Evolutionary conservation across 2,888 invertebrate species (phyloP).

Genomic region (Thera obeliscata): DNA sequence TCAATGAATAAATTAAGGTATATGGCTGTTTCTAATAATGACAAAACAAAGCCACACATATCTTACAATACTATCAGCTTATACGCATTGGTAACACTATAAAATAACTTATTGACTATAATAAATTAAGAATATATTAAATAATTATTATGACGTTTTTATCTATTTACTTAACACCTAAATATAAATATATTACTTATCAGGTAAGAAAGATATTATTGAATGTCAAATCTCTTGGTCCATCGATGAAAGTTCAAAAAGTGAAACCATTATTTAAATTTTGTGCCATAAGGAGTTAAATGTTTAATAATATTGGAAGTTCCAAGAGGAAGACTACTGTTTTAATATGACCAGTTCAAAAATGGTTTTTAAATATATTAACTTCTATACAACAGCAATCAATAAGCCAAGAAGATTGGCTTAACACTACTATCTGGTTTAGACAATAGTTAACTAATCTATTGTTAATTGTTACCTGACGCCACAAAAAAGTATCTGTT

Average conservation of each 20-base stretch:
- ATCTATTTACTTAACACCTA: not conserved
- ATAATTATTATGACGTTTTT: not conserved
- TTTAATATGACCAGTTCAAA: too few species aligned
- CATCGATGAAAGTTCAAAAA: not conserved
- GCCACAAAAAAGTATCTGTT: not conserved
- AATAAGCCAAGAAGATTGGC: too few species aligned
- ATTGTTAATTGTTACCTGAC: too few species aligned
- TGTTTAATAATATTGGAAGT: conserved; percentile 4
- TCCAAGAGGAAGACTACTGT: conserved; percentile 4
- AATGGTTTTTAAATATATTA: too few species aligned
- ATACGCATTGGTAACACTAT: conserved; percentile 15
- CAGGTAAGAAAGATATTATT: not conserved
- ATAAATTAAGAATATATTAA: conserved; percentile 7
- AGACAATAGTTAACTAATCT: too few species aligned
- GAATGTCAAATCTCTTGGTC: conserved; percentile 6
- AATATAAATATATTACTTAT: conserved; percentile 10
- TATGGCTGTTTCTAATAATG: not conserved
- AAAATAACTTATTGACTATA: conserved; percentile 18
- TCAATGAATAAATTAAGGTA: too few species aligned
- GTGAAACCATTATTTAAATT: not conserved
- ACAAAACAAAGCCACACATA: not conserved
- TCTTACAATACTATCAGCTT: not conserved
- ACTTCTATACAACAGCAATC: too few species aligned
- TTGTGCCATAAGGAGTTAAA: not conserved
- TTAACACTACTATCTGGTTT: not conserved